Evolutionary conservation across 2,797 vertebrate species (phyloP).

Genomic region (Scolopax rusticola): DNA sequence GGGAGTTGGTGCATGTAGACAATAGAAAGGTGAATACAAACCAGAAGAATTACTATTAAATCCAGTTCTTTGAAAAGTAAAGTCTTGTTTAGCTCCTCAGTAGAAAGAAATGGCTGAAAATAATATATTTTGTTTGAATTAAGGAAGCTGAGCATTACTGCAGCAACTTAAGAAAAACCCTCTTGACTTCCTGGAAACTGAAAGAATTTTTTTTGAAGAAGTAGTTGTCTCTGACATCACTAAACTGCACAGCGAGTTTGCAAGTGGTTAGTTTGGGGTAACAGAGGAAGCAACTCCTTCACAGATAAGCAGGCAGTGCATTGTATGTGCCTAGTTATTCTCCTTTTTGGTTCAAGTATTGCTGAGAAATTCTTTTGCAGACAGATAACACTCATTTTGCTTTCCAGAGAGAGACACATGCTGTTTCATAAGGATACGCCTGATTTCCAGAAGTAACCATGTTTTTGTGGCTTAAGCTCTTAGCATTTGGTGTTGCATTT

Average conservation of each 20-base stretch:
- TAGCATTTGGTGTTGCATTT: conserved; percentile 81
- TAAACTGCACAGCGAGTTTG: conserved; percentile 68
- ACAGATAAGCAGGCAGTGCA: conserved; percentile 82
- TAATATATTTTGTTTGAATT: conserved; percentile 48
- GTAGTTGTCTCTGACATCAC: conserved; percentile 87
- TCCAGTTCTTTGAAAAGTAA: neutral
- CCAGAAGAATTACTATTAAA: neutral
- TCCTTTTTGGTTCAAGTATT: conserved; percentile 49
- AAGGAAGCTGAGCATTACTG: conserved; percentile 74
- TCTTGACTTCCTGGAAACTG: conserved; percentile 81
- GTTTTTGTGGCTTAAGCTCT: conserved; percentile 81
- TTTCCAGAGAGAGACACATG: conserved; percentile 82
- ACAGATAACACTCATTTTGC: conserved; percentile 76
- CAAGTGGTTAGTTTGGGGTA: conserved; percentile 80
- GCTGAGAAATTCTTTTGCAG: conserved; percentile 27
- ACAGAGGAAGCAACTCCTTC: conserved; percentile 84
- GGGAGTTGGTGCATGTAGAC: neutral
- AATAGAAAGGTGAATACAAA: neutral
- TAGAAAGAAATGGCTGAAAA: conserved; percentile 17
- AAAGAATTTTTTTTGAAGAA: conserved; percentile 78
- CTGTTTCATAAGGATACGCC: conserved; percentile 78
- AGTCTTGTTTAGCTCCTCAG: neutral
- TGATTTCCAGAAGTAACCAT: conserved; percentile 86
- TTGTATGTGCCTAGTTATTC: conserved; percentile 74
- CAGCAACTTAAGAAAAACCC: conserved; percentile 66